These are phyloP conservation scores for Dicyrtoma fusca DNA, from an alignment of 2,888 invertebrate species.

Conservation along the genomic window DNA sequence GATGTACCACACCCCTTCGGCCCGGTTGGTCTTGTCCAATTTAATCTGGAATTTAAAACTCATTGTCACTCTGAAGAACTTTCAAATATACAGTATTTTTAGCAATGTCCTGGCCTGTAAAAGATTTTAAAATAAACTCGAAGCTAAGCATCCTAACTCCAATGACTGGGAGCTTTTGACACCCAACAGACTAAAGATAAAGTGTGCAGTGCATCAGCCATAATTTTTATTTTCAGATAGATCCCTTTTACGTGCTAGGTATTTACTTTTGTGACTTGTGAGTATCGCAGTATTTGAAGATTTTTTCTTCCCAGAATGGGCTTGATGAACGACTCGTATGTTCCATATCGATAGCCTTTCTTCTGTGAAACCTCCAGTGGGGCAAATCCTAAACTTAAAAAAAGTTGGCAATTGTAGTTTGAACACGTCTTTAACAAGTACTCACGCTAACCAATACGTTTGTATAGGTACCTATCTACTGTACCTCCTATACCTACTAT, in stretches of 20 bases:
- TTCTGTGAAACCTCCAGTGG: constrained; percentile 12
- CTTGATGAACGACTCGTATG: constrained; percentile 49
- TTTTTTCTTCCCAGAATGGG: constrained; percentile 41
- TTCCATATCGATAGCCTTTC: constrained; percentile 46
- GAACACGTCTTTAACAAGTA: no score
- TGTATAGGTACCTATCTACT: no score
- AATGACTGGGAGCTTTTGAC: no score
- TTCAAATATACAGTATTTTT: no score
- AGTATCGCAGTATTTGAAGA: constrained; percentile 48
- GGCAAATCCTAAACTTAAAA: constrained; percentile 13
- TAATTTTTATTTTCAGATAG: no score
- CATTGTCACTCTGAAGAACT: not conserved
- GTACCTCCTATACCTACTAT: no score
- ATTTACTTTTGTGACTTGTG: constrained; percentile 46
- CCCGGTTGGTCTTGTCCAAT: constrained; percentile 29
- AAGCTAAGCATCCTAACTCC: no score
- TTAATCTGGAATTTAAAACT: constrained; percentile 11
- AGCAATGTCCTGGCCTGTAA: not conserved
- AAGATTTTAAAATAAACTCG: no score
- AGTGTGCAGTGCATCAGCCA: no score
- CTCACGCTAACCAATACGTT: no score
- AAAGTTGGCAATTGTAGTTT: not conserved
- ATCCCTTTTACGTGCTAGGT: no score
- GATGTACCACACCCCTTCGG: constrained; percentile 30
- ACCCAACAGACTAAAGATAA: no score